A percentile compares a stretch with the other conserved stretches of the same genome.
Evolutionary conservation across 2,113 vertebrate species (phyloP).

Genomic region (Heliornis fulica): DNA sequence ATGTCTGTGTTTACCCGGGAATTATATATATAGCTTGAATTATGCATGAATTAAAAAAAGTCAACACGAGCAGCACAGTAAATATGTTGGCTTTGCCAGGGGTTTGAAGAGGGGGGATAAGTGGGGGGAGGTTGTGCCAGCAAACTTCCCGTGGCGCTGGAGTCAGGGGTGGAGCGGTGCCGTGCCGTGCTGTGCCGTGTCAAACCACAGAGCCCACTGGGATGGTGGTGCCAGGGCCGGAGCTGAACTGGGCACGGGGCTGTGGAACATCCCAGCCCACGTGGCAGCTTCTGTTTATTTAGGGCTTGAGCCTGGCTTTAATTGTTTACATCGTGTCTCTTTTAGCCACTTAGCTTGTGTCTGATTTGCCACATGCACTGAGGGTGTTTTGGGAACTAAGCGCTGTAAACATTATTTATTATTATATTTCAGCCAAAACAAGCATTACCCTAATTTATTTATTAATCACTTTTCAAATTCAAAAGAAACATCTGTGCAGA

Average conservation of each 20-base stretch:
- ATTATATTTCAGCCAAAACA: conserved; percentile 35
- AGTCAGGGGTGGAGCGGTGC: not conserved
- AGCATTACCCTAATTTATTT: conserved; percentile 42
- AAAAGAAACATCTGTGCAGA: conserved; percentile 62
- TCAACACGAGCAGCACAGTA: not conserved
- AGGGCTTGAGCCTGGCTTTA: not conserved
- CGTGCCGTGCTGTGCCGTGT: fast-evolving
- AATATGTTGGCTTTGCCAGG: not conserved
- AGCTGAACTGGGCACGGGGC: fast-evolving
- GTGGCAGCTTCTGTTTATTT: not conserved
- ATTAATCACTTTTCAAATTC: conserved; percentile 58
- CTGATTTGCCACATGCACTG: not conserved
- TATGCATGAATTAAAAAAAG: conserved; percentile 42
- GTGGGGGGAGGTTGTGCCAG: fast-evolving
- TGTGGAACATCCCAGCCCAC: not conserved
- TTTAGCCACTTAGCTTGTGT: not conserved
- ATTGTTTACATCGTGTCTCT: not conserved
- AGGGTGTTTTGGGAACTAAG: not conserved
- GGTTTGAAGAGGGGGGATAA: not conserved
- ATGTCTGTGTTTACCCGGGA: conserved; percentile 23
- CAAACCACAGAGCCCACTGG: not conserved
- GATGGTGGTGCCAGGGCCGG: no score
- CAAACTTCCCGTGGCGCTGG: not conserved
- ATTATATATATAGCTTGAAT: conserved; percentile 34
- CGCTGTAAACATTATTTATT: not conserved